Conservation (phyloP, 2,113 vertebrate genomes). For the Sisor rabdophorus region DNA sequence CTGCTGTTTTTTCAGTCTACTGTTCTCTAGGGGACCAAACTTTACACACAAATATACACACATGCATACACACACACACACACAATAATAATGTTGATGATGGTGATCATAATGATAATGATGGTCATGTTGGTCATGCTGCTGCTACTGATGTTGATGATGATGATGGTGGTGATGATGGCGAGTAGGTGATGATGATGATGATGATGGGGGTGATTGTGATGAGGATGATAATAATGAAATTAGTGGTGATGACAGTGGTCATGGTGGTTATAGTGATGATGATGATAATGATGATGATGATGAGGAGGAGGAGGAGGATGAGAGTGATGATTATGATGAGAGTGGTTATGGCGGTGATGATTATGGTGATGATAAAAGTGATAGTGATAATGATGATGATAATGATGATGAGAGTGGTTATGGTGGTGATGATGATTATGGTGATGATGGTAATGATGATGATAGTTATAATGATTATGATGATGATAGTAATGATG, state of each 20-base stretch:
- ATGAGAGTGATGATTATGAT: neutral
- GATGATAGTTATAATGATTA: neutral
- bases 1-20: slow-evolving; percentile 27
- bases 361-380: neutral
- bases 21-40: slow-evolving; percentile 19
- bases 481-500: neutral
- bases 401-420: neutral
- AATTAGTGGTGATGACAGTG: neutral
- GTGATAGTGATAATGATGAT: neutral
- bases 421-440: neutral
- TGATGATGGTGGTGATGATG: too few relatives aligned
- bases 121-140: neutral
- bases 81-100: neutral
- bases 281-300: too few relatives aligned
- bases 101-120: neutral
- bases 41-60: slow-evolving; percentile 23
- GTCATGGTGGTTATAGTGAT: too few relatives aligned
- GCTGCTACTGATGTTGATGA: too few relatives aligned
- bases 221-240: neutral
- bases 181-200: neutral
- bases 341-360: neutral
- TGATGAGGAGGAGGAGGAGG: too few relatives aligned
- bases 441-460: neutral
- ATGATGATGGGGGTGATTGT: neutral
- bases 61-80: slow-evolving; percentile 24